These are phyloP conservation scores for Hoplostethus atlanticus DNA, from an alignment of 2,797 vertebrate species.

Conservation along the genomic window DNA sequence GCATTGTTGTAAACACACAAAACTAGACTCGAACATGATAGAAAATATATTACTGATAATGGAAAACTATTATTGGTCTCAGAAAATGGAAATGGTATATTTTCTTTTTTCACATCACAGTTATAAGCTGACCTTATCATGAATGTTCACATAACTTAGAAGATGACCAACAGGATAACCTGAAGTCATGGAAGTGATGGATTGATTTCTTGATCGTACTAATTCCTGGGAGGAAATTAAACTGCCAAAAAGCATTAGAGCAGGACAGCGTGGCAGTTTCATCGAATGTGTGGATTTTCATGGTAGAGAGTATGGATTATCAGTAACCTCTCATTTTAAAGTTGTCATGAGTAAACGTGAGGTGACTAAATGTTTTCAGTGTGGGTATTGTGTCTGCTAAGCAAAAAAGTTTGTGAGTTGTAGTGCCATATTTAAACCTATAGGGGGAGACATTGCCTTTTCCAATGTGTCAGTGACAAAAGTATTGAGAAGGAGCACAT, in stretches of 20 bases:
- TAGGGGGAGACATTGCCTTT: constrained; percentile 85
- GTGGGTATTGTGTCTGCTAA: not conserved
- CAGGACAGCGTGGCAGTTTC: not conserved
- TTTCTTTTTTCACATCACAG: not conserved
- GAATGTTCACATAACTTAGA: too few relatives aligned
- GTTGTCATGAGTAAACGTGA: not conserved
- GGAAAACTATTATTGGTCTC: too few relatives aligned
- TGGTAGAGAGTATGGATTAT: not conserved
- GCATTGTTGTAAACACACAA: too few relatives aligned
- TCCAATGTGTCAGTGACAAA: constrained; percentile 23
- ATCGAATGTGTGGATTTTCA: not conserved
- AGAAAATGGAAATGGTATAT: too few relatives aligned
- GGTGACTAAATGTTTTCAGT: not conserved
- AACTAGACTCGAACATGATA: too few relatives aligned
- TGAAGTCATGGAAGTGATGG: too few relatives aligned
- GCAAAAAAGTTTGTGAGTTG: constrained; percentile 25
- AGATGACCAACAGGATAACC: too few relatives aligned
- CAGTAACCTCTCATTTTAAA: too few relatives aligned
- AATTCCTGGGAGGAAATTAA: not conserved
- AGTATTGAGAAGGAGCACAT: constrained; percentile 22
- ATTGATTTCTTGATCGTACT: not conserved
- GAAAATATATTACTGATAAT: too few relatives aligned
- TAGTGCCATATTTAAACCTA: constrained; percentile 54
- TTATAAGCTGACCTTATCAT: too few relatives aligned
- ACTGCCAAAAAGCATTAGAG: not conserved